Percentiles rank a stretch among this genome's conserved stretches.
Evolutionary conservation across 2,113 vertebrate species (phyloP).

Genomic region (Eulacestoma nigropectus): DNA sequence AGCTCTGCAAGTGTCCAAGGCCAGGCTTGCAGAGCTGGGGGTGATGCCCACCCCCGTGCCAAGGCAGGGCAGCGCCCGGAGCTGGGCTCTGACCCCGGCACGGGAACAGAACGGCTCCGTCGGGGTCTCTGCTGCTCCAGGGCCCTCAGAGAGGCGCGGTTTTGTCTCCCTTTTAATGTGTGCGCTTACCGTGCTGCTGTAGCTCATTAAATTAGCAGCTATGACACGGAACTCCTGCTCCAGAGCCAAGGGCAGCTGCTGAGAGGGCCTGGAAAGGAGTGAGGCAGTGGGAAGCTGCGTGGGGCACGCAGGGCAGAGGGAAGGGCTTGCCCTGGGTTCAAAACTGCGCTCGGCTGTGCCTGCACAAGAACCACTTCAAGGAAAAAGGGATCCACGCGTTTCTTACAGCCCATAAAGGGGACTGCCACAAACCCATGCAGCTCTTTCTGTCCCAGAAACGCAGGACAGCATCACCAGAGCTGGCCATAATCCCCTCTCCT

Average conservation of each 20-base stretch:
- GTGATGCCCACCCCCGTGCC: not conserved
- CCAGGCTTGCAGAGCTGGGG: not conserved
- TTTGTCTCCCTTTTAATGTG: too few species aligned
- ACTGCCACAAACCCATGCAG: rapidly evolving
- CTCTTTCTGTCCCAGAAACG: not conserved
- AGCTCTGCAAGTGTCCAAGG: not conserved
- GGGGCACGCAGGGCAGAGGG: not conserved
- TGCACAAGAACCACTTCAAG: not conserved
- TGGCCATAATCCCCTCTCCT: not conserved
- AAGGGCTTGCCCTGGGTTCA: not conserved
- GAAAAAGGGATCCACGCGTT: not conserved
- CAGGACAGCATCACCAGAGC: not conserved
- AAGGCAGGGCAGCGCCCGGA: not conserved
- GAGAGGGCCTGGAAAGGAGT: not conserved
- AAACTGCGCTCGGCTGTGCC: not conserved
- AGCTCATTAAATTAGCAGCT: not conserved
- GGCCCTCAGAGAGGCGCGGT: not conserved
- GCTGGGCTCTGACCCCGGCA: not conserved
- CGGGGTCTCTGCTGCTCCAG: not conserved
- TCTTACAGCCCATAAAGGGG: rapidly evolving
- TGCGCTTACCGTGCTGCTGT: too few species aligned
- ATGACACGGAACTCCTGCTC: not conserved
- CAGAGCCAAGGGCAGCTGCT: not conserved
- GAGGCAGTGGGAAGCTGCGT: not conserved
- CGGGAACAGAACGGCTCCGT: not conserved